Evolutionary conservation across 1,140 invertebrate genomes (phyloP), one percentile per base, ranked within the genome.

Genomic region (Aphelenchoides besseyi): DNA sequence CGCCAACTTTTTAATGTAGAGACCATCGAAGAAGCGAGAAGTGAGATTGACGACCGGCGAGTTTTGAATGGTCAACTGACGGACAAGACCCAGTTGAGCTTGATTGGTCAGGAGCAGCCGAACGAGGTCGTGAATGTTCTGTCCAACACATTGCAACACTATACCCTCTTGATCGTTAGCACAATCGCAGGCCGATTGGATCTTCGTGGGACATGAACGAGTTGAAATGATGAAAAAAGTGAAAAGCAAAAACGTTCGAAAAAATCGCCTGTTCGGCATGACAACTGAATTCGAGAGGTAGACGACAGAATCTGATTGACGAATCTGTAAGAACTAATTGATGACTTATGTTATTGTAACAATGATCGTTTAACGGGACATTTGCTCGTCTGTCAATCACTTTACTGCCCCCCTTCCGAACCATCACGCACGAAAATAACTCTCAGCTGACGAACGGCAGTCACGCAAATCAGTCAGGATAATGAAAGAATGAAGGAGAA

Each of bases 1-100:
- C 61, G 78, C 81, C 23, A 83, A 52, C 16, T 69, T 41, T 69
- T 84, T 84, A 52, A 83, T 80, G 55, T 85, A 83, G 26, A 83
- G 72, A 5, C 83, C 83, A 9, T 71, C 55, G 69, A 83, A 83
- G 62, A 82, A 78, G 74, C 9, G 3, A 80, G 78, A 33, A 52
- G 28, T 3, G 35, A 33, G 32, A 77, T 77, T 55, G 29, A 9
- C 16, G 32, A 26, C 35, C n/a, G 63, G 63, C 28, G 77, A 54
- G 18, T 78, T 59, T 41, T 74, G 71, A 3, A 82, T 76, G 16
- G 67, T 74, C 8, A 82, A 55, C 52, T 69, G 55, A 72, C 82
- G 75, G 41, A 83, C 72, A 9, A 83, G 63, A 12, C 82, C 82
- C 0, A 83, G 30, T 30, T 80, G 68, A 0, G 81, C 68, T 75